phyloP scores from a whole-genome alignment of 1,140 invertebrate genomes.

The Acromyrmex heyeri region DNA sequence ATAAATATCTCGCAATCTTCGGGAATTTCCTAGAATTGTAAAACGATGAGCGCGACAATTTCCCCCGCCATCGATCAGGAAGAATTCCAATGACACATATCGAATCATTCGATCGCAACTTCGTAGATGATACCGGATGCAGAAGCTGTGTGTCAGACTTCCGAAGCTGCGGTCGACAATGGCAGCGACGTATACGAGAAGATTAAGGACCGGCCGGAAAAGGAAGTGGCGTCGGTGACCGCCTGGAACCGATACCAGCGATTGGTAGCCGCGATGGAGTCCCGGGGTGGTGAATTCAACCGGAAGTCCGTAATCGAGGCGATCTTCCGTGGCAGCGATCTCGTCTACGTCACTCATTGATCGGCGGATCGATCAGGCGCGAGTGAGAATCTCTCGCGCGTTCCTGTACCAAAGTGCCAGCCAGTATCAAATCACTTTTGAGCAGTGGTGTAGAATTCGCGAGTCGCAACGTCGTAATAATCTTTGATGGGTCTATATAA shows the following conservation, averaged over 20 bases:
- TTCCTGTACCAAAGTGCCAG: conserved; percentile 67
- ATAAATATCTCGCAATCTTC: not conserved
- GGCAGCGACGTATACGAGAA: conserved; percentile 68
- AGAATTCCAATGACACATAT: conserved; percentile 4
- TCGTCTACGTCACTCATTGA: conserved; percentile 77
- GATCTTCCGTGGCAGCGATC: conserved; percentile 81
- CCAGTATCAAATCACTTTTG: conserved; percentile 37
- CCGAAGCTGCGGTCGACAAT: conserved; percentile 73
- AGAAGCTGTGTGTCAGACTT: conserved; percentile 72
- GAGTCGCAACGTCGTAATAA: not conserved
- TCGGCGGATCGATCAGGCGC: conserved; percentile 16
- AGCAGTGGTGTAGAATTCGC: conserved; percentile 54
- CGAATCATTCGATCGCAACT: conserved; percentile 34
- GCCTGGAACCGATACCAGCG: conserved; percentile 82
- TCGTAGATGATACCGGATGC: conserved; percentile 80
- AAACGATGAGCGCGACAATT: not conserved
- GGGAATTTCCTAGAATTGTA: not conserved
- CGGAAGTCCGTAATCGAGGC: conserved; percentile 79
- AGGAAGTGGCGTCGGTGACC: conserved; percentile 78
- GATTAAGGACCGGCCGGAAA: conserved; percentile 73
- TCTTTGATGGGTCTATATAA: not conserved
- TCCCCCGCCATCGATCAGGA: not conserved
- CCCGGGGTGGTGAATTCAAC: conserved; percentile 77
- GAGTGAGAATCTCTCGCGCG: not conserved
- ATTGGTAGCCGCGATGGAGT: conserved; percentile 77